Evolutionary conservation across 1,140 invertebrate species (phyloP), one percentile per base, ranked within the genome.

Genomic region (Sycophaga agraensis): DNA sequence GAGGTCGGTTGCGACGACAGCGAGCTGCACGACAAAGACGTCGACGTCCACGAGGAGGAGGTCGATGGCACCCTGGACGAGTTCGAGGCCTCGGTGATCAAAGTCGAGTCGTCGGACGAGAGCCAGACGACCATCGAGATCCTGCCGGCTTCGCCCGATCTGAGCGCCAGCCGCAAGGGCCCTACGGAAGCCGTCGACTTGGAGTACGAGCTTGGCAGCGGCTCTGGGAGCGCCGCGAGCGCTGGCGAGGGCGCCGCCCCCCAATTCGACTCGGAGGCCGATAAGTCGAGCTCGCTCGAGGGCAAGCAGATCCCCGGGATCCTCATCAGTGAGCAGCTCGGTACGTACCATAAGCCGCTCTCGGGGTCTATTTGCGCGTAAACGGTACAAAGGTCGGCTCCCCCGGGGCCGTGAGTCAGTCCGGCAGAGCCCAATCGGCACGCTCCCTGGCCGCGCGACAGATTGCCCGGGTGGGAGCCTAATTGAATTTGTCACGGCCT

Each of bases 101-200:
- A 79, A 56, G 61, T 79, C 1, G 78, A 80, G 21, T 79, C 76
- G 0, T 79, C 77, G 1, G 78, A 80, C 22, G 77, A 79, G 19
- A 80, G 75, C 65, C 74, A 78, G 62, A 74, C 77, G 1, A 79
- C 76, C 0, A 78, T 78, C 22, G 78, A 80, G 53, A 74, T 80
- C 19, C 21, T 80, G 17, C 75, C 77, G 26, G 78, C 71, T 6
- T 78, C 77, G 1, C 73, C 76, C 19, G 69, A 73, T 19, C 57
- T 61, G 1, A 67, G 57, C 17, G n/a, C n/a, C n/a, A n/a, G n/a
- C n/a, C n/a, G n/a, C n/a, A n/a, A n/a, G n/a, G n/a, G n/a, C n/a
- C n/a, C n/a, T n/a, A n/a, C n/a, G n/a, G 68, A 71, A 2, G 70
- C 77, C 16, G 71, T 73, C 0, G 72, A 77, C 37, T 70, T 77